Percentiles rank a stretch among this genome's conserved stretches.
phyloP scores from a whole-genome alignment of 2,113 vertebrate genomes.

The Sturnira hondurensis region DNA sequence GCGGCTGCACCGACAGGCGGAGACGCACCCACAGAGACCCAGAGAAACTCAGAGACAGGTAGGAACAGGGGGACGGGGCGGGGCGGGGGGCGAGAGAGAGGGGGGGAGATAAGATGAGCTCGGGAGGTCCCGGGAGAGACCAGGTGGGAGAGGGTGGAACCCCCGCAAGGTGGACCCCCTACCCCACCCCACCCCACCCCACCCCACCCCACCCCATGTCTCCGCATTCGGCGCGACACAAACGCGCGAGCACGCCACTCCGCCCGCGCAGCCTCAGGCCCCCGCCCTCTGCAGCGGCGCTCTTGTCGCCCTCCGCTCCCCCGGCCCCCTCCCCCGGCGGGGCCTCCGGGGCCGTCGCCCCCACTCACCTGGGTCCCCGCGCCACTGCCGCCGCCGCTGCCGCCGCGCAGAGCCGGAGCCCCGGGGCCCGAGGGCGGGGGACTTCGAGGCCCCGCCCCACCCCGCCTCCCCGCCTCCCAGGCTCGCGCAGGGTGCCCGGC shows the following conservation, averaged over 20 bases:
- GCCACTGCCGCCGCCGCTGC: not conserved
- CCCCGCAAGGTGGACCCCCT: not conserved
- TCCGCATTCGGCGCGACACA: not conserved
- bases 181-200: not conserved
- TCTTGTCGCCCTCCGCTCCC: not conserved
- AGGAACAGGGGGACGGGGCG: not conserved
- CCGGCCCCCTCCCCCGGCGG: not conserved
- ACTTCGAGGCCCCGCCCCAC: slow-evolving; percentile 21
- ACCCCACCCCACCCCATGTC: not conserved
- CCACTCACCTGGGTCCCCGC: slow-evolving; percentile 58
- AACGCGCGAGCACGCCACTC: not conserved
- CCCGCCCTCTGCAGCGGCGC: not conserved
- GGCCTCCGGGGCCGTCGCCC: not conserved
- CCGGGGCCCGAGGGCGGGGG: not conserved
- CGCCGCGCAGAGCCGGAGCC: slow-evolving; percentile 24
- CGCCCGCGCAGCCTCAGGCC: not conserved
- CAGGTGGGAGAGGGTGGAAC: not conserved
- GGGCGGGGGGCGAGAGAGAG: not conserved
- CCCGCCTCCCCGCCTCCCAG: not conserved
- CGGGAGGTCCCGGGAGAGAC: not conserved
- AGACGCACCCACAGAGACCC: not conserved
- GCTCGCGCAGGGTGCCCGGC: not conserved
- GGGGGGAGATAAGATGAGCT: not conserved
- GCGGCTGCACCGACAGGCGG: not conserved
- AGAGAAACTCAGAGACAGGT: slow-evolving; percentile 25